Percentiles rank a stretch among this genome's conserved stretches.
These are phyloP conservation scores for Medauroidea extradentata DNA, from an alignment of 1,140 invertebrate species.

Conservation along the genomic window DNA sequence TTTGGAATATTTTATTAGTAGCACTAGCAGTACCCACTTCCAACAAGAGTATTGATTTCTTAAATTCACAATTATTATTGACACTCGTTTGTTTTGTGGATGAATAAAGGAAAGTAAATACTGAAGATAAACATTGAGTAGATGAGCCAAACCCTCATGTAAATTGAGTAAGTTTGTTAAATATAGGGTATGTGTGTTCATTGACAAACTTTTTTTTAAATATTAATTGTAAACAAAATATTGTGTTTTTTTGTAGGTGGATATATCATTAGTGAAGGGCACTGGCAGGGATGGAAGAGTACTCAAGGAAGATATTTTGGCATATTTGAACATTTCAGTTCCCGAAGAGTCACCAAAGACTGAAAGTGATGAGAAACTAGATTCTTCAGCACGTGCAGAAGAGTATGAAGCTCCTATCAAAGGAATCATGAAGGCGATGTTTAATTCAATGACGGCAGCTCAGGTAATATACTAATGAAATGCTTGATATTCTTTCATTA, in stretches of 20 bases:
- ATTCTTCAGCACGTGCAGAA: background rate
- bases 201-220: constrained; percentile 9
- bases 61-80: too few species aligned
- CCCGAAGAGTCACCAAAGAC: background rate
- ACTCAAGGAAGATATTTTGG: constrained; percentile 92
- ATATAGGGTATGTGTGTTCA: too few species aligned
- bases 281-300: constrained; percentile 90
- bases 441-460: constrained; percentile 92
- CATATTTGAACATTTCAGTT: constrained; percentile 54
- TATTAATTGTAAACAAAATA: constrained; percentile 7
- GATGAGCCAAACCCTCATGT: too few species aligned
- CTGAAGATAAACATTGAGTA: too few species aligned
- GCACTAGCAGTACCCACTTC: too few species aligned
- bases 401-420: constrained; percentile 52
- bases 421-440: constrained; percentile 87
- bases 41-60: too few species aligned
- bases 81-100: too few species aligned
- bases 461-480: constrained; percentile 51
- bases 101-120: too few species aligned
- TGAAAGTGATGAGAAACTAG: background rate
- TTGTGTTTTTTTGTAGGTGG: constrained; percentile 49
- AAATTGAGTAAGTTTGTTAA: too few species aligned
- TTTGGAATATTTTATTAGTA: too few species aligned
- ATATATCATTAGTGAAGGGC: constrained; percentile 68
- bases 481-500: background rate